Conservation (phyloP, 2,113 vertebrate genomes). For the Cephalophus harveyi region DNA sequence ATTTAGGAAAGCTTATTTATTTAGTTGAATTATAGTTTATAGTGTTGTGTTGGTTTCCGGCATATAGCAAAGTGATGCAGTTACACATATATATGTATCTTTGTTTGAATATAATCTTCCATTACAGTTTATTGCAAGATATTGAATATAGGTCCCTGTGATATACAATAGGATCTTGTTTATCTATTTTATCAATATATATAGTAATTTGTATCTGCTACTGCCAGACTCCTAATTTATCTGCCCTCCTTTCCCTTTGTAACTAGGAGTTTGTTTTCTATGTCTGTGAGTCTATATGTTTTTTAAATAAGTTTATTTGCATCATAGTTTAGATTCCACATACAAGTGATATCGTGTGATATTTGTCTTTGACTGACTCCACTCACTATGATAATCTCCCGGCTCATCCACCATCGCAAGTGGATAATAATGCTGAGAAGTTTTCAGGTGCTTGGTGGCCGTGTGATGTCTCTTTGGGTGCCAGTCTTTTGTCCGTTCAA, state of each 20-base stretch:
- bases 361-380: not conserved
- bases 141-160: not conserved
- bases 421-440: not conserved
- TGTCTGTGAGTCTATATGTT: not conserved
- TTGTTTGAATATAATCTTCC: not conserved
- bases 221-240: not conserved
- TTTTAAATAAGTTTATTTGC: not conserved
- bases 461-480: not conserved
- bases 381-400: not conserved
- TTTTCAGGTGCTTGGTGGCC: not conserved
- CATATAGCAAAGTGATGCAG: not conserved
- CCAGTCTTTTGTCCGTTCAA: not conserved
- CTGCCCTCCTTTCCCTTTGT: not conserved
- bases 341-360: not conserved
- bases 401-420: not conserved
- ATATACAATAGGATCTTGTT: not conserved
- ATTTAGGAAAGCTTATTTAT: not conserved
- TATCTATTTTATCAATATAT: not conserved
- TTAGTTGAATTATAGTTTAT: not conserved
- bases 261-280: not conserved
- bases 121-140: not conserved
- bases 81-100: not conserved
- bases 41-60: not conserved
- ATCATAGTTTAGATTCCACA: not conserved
- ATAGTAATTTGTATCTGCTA: not conserved